Percentiles rank a stretch among this genome's conserved stretches.
These are phyloP conservation scores for Erithacus rubecula DNA, from an alignment of 2,797 vertebrate species.

Conservation along the genomic window DNA sequence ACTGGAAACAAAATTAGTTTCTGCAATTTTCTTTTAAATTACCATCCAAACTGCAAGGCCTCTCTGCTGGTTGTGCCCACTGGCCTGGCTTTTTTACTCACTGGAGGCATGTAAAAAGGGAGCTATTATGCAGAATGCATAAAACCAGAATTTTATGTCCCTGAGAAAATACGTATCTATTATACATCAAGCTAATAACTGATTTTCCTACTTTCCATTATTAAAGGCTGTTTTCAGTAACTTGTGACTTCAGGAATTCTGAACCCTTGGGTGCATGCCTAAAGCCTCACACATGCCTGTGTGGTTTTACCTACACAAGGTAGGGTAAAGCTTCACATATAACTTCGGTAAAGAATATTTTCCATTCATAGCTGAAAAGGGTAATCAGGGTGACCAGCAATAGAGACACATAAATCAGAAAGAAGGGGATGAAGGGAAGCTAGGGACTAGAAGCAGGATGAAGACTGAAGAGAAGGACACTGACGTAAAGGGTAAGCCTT, in stretches of 20 bases:
- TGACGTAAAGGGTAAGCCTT: neutral
- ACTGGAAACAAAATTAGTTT: neutral
- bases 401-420: neutral
- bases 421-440: neutral
- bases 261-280: neutral
- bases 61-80: neutral
- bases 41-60: neutral
- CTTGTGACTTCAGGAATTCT: neutral
- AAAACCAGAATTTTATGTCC: neutral
- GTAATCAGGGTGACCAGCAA: neutral
- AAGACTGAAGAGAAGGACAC: neutral
- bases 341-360: neutral
- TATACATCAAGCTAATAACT: neutral
- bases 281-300: accelerated
- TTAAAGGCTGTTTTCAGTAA: neutral
- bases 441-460: neutral
- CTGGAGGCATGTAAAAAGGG: neutral
- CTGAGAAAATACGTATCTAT: neutral
- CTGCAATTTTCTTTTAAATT: neutral
- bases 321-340: neutral
- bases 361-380: neutral
- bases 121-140: neutral
- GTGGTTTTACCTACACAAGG: neutral
- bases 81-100: neutral
- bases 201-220: neutral